These are phyloP conservation scores for Helicoverpa armigera DNA, from an alignment of 1,140 invertebrate species.

Conservation along the genomic window DNA sequence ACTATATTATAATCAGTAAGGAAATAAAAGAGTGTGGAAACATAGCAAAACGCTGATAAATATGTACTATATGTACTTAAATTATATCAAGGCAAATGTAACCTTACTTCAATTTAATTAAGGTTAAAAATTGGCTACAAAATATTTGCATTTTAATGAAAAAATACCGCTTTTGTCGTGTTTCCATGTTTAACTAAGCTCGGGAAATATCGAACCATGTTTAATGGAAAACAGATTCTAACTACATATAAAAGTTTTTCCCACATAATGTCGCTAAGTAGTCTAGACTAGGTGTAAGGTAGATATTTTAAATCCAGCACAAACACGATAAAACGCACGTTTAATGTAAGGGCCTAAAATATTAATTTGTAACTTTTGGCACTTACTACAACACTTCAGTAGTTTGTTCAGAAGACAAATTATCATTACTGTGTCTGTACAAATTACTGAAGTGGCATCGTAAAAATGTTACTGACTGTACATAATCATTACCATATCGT, in stretches of 20 bases:
- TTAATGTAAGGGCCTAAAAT: conserved; percentile 65
- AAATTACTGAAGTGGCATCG: neutral
- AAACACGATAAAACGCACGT: conserved; percentile 44
- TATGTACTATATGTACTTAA: neutral
- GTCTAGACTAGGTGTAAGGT: conserved; percentile 15
- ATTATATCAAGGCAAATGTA: conserved; percentile 1
- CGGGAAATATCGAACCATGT: conserved; percentile 7
- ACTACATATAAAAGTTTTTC: conserved; percentile 12
- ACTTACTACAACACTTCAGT: conserved; percentile 54
- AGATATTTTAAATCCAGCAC: conserved; percentile 37
- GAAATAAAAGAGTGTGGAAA: conserved; percentile 30
- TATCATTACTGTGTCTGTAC: neutral
- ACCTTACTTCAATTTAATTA: conserved; percentile 2
- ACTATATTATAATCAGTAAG: conserved; percentile 43
- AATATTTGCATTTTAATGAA: neutral
- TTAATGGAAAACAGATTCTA: conserved; percentile 31
- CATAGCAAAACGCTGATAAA: conserved; percentile 26
- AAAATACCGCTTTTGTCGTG: neutral
- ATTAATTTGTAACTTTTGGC: conserved; percentile 64
- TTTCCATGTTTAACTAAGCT: conserved; percentile 7
- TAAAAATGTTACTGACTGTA: conserved; percentile 28
- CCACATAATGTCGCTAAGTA: conserved; percentile 39
- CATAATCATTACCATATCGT: conserved; percentile 17
- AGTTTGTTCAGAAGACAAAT: neutral
- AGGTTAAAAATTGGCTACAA: conserved; percentile 3